Conservation (phyloP, 2,888 invertebrate species). For the Capitulum mitella region DNA sequence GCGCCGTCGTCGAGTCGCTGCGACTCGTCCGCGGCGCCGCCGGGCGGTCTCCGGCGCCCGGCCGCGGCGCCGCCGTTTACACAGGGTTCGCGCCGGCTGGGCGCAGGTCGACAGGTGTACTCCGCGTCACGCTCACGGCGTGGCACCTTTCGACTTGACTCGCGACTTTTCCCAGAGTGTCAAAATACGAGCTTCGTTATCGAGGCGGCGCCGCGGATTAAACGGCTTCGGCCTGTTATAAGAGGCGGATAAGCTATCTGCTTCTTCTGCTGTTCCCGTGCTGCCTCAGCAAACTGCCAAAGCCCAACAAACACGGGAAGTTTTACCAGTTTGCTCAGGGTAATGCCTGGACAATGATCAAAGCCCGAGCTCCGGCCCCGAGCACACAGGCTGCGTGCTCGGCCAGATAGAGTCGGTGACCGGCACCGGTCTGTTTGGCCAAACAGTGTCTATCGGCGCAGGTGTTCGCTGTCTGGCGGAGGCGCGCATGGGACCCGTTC, state of each 20-base stretch:
- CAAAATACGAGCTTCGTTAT: not conserved
- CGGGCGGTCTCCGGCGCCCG: too few species aligned
- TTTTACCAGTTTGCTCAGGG: conserved; percentile 7
- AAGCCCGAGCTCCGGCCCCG: not conserved
- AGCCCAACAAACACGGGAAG: not conserved
- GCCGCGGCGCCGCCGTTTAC: not conserved
- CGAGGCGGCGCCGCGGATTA: not conserved
- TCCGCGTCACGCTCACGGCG: not conserved
- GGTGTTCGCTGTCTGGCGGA: too few species aligned
- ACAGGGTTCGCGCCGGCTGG: too few species aligned
- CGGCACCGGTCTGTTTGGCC: not conserved
- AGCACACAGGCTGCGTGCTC: not conserved
- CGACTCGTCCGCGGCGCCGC: too few species aligned
- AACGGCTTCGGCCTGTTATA: not conserved
- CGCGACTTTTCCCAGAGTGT: not conserved
- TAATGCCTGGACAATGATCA: not conserved
- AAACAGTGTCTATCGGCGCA: not conserved
- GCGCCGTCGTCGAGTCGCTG: too few species aligned
- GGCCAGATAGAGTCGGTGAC: not conserved
- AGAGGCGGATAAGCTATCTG: conserved; percentile 8
- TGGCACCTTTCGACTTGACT: not conserved
- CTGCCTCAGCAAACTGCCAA: not conserved
- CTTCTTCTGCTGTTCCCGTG: not conserved
- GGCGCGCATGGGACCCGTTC: too few species aligned
- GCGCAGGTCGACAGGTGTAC: too few species aligned